These are phyloP conservation scores for Platysteira castanea DNA, from an alignment of 2,113 vertebrate species.

Conservation along the genomic window DNA sequence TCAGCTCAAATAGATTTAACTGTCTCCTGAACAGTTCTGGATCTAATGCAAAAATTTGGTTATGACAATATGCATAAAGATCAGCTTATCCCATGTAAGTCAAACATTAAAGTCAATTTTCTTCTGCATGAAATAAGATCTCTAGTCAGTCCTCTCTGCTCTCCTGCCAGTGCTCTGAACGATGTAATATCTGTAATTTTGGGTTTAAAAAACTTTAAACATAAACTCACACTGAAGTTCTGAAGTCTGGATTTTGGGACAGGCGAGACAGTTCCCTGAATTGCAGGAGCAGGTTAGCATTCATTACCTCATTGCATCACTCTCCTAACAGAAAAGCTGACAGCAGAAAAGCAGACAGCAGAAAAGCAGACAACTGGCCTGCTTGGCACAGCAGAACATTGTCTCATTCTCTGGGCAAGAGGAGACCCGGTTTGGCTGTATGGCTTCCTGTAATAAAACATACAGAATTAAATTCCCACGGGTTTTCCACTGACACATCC, in stretches of 20 bases:
- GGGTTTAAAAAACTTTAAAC: neutral
- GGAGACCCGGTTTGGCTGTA: neutral
- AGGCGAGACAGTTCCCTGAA: neutral
- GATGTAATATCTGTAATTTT: neutral
- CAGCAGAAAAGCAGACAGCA: neutral
- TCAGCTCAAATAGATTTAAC: neutral
- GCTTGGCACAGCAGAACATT: neutral
- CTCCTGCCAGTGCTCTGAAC: neutral
- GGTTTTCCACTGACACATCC: neutral
- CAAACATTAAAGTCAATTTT: neutral
- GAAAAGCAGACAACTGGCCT: neutral
- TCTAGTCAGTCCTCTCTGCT: neutral
- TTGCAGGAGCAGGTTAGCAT: neutral
- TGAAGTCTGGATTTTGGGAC: neutral
- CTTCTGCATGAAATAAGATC: neutral
- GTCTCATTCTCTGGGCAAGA: neutral
- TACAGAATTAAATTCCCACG: neutral
- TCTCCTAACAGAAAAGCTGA: neutral
- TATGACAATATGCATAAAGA: neutral
- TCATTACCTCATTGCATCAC: neutral
- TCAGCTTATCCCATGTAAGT: neutral
- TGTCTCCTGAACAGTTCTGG: neutral
- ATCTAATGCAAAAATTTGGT: neutral
- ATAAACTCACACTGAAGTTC: neutral
- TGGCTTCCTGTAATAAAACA: neutral